A percentile compares a stretch with the other conserved stretches of the same genome.
Evolutionary conservation across 2,113 vertebrate species (phyloP).

Genomic region (Triplophysa tibetana): DNA sequence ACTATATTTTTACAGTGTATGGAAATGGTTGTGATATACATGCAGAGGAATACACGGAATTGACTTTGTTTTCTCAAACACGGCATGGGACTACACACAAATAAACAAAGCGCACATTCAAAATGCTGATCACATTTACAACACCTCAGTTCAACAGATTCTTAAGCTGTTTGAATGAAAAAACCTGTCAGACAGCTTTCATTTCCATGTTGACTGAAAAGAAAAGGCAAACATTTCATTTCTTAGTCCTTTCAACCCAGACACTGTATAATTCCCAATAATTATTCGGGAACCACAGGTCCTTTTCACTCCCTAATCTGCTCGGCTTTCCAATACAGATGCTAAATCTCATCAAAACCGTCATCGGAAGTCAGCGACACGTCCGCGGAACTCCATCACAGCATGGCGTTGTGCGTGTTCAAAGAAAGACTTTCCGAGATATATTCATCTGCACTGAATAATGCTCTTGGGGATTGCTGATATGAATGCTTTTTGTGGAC

Average conservation of each 20-base stretch:
- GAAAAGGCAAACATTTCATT: conserved; percentile 64
- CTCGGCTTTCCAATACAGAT: conserved; percentile 62
- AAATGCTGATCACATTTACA: neutral
- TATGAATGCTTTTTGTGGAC: neutral
- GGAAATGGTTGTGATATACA: no score
- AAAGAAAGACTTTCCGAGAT: conserved; percentile 44
- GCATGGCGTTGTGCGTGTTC: conserved; percentile 36
- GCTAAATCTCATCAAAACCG: conserved; percentile 55
- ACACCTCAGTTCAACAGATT: conserved; percentile 4
- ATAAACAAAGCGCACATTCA: neutral
- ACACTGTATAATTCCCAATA: conserved; percentile 64
- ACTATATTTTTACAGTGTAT: no score
- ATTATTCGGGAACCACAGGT: conserved; percentile 68
- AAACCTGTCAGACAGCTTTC: conserved; percentile 48
- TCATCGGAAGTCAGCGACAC: conserved; percentile 35
- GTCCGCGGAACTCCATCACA: conserved; percentile 9
- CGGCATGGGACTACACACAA: neutral
- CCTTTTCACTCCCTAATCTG: conserved; percentile 50
- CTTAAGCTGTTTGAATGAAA: conserved; percentile 36
- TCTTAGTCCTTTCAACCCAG: conserved; percentile 61
- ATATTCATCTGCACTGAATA: conserved; percentile 46
- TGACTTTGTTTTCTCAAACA: no score
- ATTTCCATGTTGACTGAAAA: conserved; percentile 26
- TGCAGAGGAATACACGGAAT: neutral
- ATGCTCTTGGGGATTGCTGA: conserved; percentile 36